These are phyloP conservation scores for Malurus leucopterus DNA, from an alignment of 2,797 vertebrate species.

Conservation along the genomic window DNA sequence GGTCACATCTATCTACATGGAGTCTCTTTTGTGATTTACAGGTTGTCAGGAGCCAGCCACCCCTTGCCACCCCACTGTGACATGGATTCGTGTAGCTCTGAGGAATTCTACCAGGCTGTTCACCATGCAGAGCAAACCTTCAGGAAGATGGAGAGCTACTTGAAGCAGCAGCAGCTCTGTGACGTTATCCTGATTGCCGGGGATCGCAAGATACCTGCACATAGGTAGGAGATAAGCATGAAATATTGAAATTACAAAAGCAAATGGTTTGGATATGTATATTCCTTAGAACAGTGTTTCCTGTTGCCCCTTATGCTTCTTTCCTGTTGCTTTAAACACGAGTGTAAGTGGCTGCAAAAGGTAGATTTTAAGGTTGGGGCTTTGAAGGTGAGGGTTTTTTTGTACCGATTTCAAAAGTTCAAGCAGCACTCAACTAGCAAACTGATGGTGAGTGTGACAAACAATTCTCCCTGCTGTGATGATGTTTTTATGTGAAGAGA, in stretches of 20 bases:
- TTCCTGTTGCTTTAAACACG: neutral
- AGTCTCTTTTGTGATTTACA: slow-evolving; percentile 41
- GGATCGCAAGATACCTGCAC: slow-evolving; percentile 78
- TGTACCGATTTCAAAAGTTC: neutral
- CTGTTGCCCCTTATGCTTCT: neutral
- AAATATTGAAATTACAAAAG: neutral
- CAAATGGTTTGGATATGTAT: neutral
- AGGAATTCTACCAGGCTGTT: slow-evolving; percentile 78
- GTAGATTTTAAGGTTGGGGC: neutral
- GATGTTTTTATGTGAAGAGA: neutral
- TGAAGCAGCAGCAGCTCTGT: slow-evolving; percentile 80
- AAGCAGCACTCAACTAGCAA: neutral
- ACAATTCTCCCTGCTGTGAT: neutral
- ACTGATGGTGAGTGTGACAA: neutral
- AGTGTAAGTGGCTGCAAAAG: neutral
- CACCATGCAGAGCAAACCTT: slow-evolving; percentile 79
- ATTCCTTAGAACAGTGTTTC: neutral
- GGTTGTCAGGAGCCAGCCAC: slow-evolving; percentile 58
- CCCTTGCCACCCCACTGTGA: slow-evolving; percentile 67
- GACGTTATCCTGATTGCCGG: slow-evolving; percentile 78
- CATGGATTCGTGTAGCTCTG: slow-evolving; percentile 71
- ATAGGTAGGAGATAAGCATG: slow-evolving; percentile 63
- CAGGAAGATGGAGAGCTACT: slow-evolving; percentile 78
- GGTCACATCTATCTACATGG: neutral
- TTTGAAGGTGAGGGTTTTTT: neutral